A percentile compares a stretch with the other conserved stretches of the same genome.
These are phyloP conservation scores for Oreortyx pictus DNA, from an alignment of 2,797 vertebrate species.

Conservation along the genomic window DNA sequence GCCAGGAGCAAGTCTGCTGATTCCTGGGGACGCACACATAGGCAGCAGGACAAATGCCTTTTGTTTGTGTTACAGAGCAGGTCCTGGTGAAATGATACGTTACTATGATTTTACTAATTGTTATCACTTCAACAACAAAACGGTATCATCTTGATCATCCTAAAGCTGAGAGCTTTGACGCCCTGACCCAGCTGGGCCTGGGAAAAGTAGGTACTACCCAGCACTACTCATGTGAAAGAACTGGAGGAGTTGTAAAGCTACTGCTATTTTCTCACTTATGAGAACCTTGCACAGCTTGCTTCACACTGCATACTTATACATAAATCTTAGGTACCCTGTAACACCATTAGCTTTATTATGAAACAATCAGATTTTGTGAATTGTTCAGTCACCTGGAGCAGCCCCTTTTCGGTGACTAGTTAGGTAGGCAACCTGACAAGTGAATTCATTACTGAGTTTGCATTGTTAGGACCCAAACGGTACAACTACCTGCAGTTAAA, in stretches of 20 bases:
- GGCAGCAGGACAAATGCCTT: background rate
- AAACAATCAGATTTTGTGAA: background rate
- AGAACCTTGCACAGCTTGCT: background rate
- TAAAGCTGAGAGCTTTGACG: background rate
- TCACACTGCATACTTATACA: background rate
- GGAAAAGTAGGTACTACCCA: background rate
- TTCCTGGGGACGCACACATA: rapidly evolving
- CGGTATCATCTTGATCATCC: background rate
- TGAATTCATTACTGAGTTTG: background rate
- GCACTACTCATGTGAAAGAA: background rate
- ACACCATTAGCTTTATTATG: background rate
- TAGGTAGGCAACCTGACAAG: background rate
- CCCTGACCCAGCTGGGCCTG: background rate
- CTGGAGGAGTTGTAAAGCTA: background rate
- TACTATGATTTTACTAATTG: background rate
- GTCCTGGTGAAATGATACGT: background rate
- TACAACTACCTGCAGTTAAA: background rate
- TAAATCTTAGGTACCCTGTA: background rate
- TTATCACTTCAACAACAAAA: background rate
- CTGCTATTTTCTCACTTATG: background rate
- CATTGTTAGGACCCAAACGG: background rate
- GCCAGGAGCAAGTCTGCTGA: background rate
- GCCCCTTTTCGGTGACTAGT: background rate
- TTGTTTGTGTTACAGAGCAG: background rate
- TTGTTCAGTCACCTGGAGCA: background rate